phyloP scores from a whole-genome alignment of 2,113 vertebrate species.

The Campylomormyrus numenius region DNA sequence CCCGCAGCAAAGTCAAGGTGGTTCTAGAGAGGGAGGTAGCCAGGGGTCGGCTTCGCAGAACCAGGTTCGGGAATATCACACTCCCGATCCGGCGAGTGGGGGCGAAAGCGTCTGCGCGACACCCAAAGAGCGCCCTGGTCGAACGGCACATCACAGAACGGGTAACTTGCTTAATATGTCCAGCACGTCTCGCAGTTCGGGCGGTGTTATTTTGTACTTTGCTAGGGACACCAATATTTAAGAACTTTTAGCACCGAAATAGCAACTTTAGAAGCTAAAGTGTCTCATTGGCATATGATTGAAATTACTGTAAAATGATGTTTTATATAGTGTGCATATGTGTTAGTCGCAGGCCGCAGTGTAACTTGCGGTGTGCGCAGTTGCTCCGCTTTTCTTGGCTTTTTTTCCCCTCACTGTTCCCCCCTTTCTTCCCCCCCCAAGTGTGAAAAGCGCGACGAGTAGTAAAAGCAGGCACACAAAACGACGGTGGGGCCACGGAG shows the following conservation, averaged over 20 bases:
- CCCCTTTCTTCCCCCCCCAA: neutral
- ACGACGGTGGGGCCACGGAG: neutral
- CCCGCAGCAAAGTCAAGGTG: slow-evolving; percentile 53
- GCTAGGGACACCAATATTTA: neutral
- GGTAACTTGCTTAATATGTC: slow-evolving; percentile 6
- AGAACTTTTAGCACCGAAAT: neutral
- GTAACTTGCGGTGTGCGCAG: neutral
- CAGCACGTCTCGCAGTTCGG: neutral
- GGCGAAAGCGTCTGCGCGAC: slow-evolving; percentile 44
- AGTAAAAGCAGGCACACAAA: neutral
- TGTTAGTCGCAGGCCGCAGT: slow-evolving; percentile 9
- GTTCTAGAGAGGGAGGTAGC: slow-evolving; percentile 48
- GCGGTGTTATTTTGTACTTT: neutral
- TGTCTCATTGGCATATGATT: neutral
- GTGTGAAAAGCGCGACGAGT: neutral
- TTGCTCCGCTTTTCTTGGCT: slow-evolving; percentile 1
- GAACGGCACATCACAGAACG: slow-evolving; percentile 7
- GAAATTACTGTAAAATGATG: neutral
- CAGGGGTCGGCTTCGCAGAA: slow-evolving; percentile 47
- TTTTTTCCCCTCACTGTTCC: neutral
- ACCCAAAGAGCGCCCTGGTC: slow-evolving; percentile 53
- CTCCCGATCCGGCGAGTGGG: slow-evolving; percentile 52
- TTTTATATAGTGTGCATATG: neutral
- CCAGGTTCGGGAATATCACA: slow-evolving; percentile 45
- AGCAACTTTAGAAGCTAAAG: neutral